Evolutionary conservation across 2,888 invertebrate genomes (phyloP), one percentile per base, ranked within the genome.

Genomic region (Rhagonycha lutea): DNA sequence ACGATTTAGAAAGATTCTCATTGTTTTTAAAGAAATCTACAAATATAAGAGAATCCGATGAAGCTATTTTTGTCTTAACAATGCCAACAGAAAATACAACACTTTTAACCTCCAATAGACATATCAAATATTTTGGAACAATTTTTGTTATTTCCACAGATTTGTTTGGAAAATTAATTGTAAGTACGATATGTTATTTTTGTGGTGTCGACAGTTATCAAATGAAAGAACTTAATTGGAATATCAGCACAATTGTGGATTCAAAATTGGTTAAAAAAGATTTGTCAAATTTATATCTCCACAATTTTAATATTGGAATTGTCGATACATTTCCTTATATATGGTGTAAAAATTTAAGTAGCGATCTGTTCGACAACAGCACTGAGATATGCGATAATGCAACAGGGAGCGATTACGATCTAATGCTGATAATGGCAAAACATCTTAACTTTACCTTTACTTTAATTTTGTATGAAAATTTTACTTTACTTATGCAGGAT

Each of bases 311-410:
- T 14, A 29, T 75, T 4, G 71, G 63, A 9, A 69, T 69, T 60
- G 62, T 71, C 2, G 69, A 75, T 12, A 72, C 69, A 61, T 75
- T 47, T 61, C 75, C 75, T 5, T 69, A 72, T 26, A 69, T 75
- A 18, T 72, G 63, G 47, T 72, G 72, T 18, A 60, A 72, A n/a
- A 14, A 69, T 18, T 8, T 4, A 5, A 62, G 24, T n/a, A 26
- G 14, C 12, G 18, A 7, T 7, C 8, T 18, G 8, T 14, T 11
- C 5, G 26, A 67, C 10, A 74, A 74, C 1, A 9, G 2, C 4
- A 69, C 32, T 11, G 14, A 14, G 10, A 18, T 32, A n/a, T 71
- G 74, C 18, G 12, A 4, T 7, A 60, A 60, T 18, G 14, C 68
- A 2, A n/a, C n/a, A 26, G 75, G 75, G 24, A 69, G 29, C 26